A percentile compares a stretch with the other conserved stretches of the same genome.
phyloP scores from a whole-genome alignment of 2,113 vertebrate species.

The Felis catus region F.catus_Fca126_mat1.0 CM031412.1:205225501-205226000 shows the following conservation, averaged over 20 bases:
- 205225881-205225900: background rate
- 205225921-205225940: background rate
- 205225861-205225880: background rate
- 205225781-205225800: background rate
- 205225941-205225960: background rate
- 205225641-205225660: background rate
- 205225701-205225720: background rate
- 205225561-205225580: background rate
- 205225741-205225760: background rate
- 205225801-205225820: background rate
- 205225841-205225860: background rate
- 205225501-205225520: background rate
- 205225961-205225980: background rate
- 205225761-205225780: background rate
- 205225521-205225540: background rate
- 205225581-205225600: conserved; percentile 4
- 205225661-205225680: background rate
- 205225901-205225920: background rate
- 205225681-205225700: background rate
- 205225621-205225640: background rate
- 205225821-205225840: background rate
- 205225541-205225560: conserved; percentile 25
- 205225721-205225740: background rate
- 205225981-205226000: background rate
- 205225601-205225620: background rate